Conservation (phyloP, 2,797 vertebrate species). For the Epinephelus malabaricus region DNA sequence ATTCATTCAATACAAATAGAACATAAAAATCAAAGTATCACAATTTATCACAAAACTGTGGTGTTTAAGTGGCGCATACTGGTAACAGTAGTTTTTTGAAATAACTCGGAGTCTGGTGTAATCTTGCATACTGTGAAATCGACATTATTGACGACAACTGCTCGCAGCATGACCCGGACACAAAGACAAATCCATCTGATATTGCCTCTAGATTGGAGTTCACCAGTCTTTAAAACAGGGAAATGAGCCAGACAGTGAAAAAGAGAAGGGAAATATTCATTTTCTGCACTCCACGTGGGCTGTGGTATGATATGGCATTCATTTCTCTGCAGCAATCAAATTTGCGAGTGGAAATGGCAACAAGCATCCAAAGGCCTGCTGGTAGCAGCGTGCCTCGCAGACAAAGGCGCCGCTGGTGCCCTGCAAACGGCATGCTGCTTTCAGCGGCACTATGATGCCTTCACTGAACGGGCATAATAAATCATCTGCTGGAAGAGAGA, state of each 20-base stretch:
- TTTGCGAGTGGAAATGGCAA: slow-evolving; percentile 73
- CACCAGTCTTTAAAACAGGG: slow-evolving; percentile 40
- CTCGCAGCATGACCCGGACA: slow-evolving; percentile 42
- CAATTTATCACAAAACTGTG: slow-evolving; percentile 10
- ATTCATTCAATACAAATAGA: slow-evolving; percentile 30
- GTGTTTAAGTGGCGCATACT: slow-evolving; percentile 13
- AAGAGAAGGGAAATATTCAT: slow-evolving; percentile 56
- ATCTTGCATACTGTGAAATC: slow-evolving; percentile 56
- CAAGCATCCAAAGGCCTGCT: slow-evolving; percentile 74
- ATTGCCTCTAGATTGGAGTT: slow-evolving; percentile 46
- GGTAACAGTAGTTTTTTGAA: slow-evolving; percentile 34
- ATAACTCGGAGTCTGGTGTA: slow-evolving; percentile 27
- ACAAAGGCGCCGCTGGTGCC: slow-evolving; percentile 67
- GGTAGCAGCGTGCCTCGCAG: slow-evolving; percentile 71
- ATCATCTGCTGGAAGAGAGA: slow-evolving; percentile 60
- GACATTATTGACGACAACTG: slow-evolving; percentile 43
- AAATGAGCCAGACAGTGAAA: slow-evolving; percentile 51
- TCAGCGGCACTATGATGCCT: slow-evolving; percentile 51
- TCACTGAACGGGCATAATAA: slow-evolving; percentile 67
- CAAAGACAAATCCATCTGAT: slow-evolving; percentile 52
- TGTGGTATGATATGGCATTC: slow-evolving; percentile 74
- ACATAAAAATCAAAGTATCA: slow-evolving; percentile 13
- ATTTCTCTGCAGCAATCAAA: slow-evolving; percentile 78
- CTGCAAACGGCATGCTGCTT: slow-evolving; percentile 56
- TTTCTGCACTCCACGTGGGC: slow-evolving; percentile 77